Base-by-base conservation (phyloP, 2,797 vertebrate species). In the Monodelphis domestica region DNA sequence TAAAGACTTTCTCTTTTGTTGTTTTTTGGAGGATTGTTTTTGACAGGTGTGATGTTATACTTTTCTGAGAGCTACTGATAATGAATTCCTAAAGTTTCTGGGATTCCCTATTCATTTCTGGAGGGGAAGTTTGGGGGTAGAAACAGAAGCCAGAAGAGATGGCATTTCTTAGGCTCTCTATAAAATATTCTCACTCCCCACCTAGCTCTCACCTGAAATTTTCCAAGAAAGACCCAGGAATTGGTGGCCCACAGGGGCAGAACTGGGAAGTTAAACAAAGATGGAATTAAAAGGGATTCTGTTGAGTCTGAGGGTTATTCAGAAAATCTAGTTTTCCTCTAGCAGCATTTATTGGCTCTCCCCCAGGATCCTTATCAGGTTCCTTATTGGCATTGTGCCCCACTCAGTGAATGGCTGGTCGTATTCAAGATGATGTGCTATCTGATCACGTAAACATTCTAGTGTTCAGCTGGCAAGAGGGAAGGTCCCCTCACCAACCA, bases 301-400 rank as follows among this genome's bases (percentile, higher is more conserved):
- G 33, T 54, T 91, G 45, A 1, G 51, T 29, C 55, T 4, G 0
- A 28, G 51, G 51, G 1, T 29, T 1, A 57, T 38, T 29, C 1
- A 28, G 21, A 12, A 1, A 28, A 57, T 45, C 24, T 2, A 0
- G 12, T 11, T 24, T 55, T 17, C 54, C 78, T 45, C 0, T 2
- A 45, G n/a, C 38, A 24, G 28, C 17, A 1, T 7, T 78, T 0
- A 0, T 0, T 0, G 0, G 0, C 0, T 52, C 29, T 26, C 57
- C 78, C 21, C 63, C 63, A 26, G 21, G 63, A n/a, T 38, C n/a
- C n/a, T 78, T 78, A 5, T 7, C n/a, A 38, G 3, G 3, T 38
- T 17, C 3, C n/a, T 78, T 78, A 38, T 78, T 78, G 63, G 63
- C 21, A 78, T 21, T 45, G 70, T 78, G 70, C 38, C n/a, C 9